phyloP scores from a whole-genome alignment of 2,113 vertebrate species.

The Tychaedon coryphoeus region DNA sequence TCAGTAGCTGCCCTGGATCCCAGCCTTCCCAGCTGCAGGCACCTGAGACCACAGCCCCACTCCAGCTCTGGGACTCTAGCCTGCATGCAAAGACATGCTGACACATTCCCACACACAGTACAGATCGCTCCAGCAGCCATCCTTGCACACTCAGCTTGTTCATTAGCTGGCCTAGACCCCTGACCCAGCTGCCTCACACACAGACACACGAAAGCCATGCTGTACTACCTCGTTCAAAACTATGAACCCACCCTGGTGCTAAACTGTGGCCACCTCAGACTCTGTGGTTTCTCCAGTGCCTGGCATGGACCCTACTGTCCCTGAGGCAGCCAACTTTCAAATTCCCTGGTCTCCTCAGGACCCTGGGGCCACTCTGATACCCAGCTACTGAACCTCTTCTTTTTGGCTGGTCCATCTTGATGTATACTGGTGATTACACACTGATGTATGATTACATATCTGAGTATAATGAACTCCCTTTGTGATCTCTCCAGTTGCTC shows the following conservation, averaged over 20 bases:
- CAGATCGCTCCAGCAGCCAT: not conserved
- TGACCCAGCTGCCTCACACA: not conserved
- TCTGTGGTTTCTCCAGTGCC: not conserved
- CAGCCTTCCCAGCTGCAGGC: not conserved
- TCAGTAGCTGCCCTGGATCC: not conserved
- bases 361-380: accelerated
- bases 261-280: not conserved
- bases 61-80: not conserved
- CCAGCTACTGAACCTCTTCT: not conserved
- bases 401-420: not conserved
- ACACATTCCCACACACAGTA: not conserved
- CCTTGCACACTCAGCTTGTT: not conserved
- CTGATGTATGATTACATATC: not conserved
- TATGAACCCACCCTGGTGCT: not conserved
- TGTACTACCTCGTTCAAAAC: not conserved
- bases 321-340: not conserved
- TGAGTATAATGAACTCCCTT: not conserved
- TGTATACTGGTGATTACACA: not conserved
- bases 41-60: too few relatives aligned
- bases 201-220: accelerated
- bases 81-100: too few relatives aligned
- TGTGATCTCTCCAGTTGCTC: not conserved
- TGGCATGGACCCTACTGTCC: not conserved
- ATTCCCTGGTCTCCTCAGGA: not conserved
- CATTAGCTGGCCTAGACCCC: not conserved